phyloP scores from a whole-genome alignment of 2,888 invertebrate species.

The Mimachlamys varia region DNA sequence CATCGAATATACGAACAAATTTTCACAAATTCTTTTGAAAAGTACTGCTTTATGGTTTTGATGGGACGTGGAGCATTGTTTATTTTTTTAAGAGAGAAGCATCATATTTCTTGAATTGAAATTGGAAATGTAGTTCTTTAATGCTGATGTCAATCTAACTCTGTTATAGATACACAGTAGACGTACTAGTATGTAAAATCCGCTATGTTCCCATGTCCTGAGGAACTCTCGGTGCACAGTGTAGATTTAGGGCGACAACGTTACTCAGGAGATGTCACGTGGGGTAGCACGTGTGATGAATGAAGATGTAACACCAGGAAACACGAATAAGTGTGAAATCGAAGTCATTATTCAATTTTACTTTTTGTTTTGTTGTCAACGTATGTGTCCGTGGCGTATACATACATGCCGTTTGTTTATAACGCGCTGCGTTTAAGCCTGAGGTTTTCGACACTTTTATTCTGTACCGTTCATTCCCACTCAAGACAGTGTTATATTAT shows the following conservation, averaged over 20 bases:
- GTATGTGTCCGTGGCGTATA: background rate
- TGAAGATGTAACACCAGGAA: slow-evolving; percentile 19
- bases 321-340: slow-evolving; percentile 1
- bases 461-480: background rate
- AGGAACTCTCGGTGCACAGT: too few species aligned
- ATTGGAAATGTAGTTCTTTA: too few species aligned
- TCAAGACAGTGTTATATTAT: too few species aligned
- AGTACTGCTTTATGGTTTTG: too few species aligned
- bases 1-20: too few species aligned
- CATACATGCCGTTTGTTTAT: background rate
- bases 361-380: background rate
- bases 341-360: slow-evolving; percentile 25
- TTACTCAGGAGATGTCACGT: background rate
- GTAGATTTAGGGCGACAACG: background rate
- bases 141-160: too few species aligned
- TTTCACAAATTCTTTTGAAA: too few species aligned
- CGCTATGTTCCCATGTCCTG: too few species aligned
- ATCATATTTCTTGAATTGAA: too few species aligned
- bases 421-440: background rate
- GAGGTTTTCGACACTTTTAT: background rate
- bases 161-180: too few species aligned
- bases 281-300: background rate
- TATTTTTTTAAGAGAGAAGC: background rate
- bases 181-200: too few species aligned
- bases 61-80: background rate